These are phyloP conservation scores for Sebastes umbrosus DNA, from an alignment of 2,797 vertebrate genomes.

Conservation along the genomic window DNA sequence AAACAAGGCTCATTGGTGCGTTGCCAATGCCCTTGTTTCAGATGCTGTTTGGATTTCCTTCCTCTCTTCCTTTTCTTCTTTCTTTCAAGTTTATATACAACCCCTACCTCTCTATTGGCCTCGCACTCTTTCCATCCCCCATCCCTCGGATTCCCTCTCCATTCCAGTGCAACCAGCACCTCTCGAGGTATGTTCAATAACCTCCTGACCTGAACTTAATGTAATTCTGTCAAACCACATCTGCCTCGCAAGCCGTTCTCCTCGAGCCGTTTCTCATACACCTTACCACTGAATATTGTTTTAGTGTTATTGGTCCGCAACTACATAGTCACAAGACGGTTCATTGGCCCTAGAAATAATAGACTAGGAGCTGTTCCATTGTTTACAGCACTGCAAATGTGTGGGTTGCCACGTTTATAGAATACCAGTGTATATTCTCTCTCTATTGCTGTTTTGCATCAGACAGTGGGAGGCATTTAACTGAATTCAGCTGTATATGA, in stretches of 20 bases:
- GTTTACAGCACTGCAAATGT: neutral
- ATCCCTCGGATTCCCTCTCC: neutral
- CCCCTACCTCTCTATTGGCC: neutral
- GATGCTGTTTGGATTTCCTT: slow-evolving; percentile 24
- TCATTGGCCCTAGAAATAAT: slow-evolving; percentile 8
- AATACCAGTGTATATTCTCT: neutral
- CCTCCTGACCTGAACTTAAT: slow-evolving; percentile 51
- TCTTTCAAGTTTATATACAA: slow-evolving; percentile 13
- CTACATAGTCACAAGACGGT: neutral
- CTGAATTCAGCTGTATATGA: neutral
- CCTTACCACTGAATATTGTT: neutral
- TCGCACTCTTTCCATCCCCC: neutral
- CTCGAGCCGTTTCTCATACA: slow-evolving; percentile 4
- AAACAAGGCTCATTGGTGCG: slow-evolving; percentile 48
- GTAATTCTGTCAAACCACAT: slow-evolving; percentile 52
- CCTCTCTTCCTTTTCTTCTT: neutral
- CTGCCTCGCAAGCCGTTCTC: slow-evolving; percentile 1
- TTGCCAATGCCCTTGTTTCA: slow-evolving; percentile 41
- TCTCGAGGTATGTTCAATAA: slow-evolving; percentile 36
- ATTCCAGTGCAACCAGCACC: slow-evolving; percentile 8
- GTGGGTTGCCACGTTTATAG: neutral
- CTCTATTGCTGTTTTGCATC: neutral
- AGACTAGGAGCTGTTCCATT: neutral
- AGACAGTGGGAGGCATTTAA: neutral
- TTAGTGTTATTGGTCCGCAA: neutral